Evolutionary conservation across 2,888 invertebrate species (phyloP), one percentile per base, ranked within the genome.

Genomic region (Idaea biselata): DNA sequence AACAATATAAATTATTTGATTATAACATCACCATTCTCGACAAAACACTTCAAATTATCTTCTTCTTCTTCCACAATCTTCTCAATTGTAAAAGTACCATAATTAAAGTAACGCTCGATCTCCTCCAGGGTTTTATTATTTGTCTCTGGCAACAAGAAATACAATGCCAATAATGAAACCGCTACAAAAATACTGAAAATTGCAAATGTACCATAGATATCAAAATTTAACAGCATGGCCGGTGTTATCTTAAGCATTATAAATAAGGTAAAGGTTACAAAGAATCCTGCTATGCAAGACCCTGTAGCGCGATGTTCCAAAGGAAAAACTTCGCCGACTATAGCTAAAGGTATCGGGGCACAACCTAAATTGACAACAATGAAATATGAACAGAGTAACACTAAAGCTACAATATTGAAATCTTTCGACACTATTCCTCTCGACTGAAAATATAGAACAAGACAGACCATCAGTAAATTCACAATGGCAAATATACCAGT

Each of bases 321-420:
- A 0, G 89, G 89, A 54, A 83, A 83, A 4, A 89, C 63, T 69
- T 89, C 89, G 0, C 89, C 89, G 31, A 86, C 64, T 16, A 89
- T 73, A 1, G 82, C 81, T 16, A 86, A 64, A 0, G 89, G 83
- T 61, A 89, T 85, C 0, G 87, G 81, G 4, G 85, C 80, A 60
- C 86, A 84, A 1, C 88, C 89, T 18, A 88, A 77, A 67, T 88
- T 89, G 0, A 76, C 77, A 18, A 87, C 63, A 18, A 87, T 72
- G 57, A 86, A 85, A 65, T 82, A 88, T 0, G 78, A 25, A 0
- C 77, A 73, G 18, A 87, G 83, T 16, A 88, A 58, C 0, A 68
- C 57, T 32, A 83, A 64, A 0, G 86, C 77, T 60, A 87, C 72
- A 77, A 79, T 81, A 0, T 76, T 53, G 18, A 69, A 73, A 3